Evolutionary conservation across 2,888 invertebrate genomes (phyloP).

Genomic region (Odontomyia ornata): DNA sequence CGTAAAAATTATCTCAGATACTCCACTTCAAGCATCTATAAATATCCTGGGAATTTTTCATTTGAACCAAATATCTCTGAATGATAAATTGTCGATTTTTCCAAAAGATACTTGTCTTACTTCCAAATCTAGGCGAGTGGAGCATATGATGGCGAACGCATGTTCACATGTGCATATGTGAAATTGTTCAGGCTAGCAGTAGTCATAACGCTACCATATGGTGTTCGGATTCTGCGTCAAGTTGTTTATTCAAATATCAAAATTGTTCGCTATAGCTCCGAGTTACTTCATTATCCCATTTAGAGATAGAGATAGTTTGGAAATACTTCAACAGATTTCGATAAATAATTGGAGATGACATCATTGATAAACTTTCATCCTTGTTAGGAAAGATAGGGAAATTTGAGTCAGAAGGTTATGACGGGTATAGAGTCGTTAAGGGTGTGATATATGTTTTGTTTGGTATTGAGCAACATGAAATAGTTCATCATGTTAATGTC

Average conservation of each 20-base stretch:
- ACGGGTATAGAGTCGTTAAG: background rate
- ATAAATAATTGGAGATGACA: background rate
- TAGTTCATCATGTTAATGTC: no score
- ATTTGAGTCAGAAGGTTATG: background rate
- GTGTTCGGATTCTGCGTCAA: background rate
- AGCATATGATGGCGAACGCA: background rate
- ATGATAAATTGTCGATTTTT: background rate
- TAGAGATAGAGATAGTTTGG: background rate
- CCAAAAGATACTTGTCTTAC: background rate
- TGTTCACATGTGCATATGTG: background rate
- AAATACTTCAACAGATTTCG: background rate
- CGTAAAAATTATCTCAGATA: no score
- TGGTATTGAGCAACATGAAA: background rate
- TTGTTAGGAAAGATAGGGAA: background rate
- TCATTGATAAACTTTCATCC: background rate
- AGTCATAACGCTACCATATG: slow-evolving; percentile 6
- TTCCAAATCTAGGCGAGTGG: background rate
- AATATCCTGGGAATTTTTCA: background rate
- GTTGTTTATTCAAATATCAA: background rate
- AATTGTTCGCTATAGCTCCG: background rate
- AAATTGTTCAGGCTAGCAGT: background rate
- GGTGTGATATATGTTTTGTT: background rate
- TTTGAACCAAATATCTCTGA: background rate
- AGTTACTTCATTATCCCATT: background rate
- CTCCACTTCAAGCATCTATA: background rate